phyloP scores from a whole-genome alignment of 2,113 vertebrate genomes.

The Platichthys stellatus region DNA sequence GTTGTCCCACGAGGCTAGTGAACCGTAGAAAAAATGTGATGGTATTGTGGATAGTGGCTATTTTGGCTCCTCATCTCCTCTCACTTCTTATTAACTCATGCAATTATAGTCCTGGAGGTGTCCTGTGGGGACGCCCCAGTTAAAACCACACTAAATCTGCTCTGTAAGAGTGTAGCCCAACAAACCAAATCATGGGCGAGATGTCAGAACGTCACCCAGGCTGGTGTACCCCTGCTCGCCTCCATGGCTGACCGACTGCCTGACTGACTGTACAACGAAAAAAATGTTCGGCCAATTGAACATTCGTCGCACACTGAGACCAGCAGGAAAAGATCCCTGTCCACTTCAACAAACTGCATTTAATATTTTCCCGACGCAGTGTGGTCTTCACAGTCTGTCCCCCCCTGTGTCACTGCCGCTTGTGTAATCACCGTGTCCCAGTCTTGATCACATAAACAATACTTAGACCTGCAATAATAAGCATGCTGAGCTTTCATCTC shows the following conservation, averaged over 20 bases:
- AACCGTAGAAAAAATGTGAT: not conserved
- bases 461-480: not conserved
- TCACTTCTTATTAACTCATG: slow-evolving; percentile 50
- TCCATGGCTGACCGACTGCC: slow-evolving; percentile 13
- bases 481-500: not conserved
- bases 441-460: slow-evolving; percentile 8
- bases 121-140: slow-evolving; percentile 69
- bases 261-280: slow-evolving; percentile 11
- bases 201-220: slow-evolving; percentile 21
- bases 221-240: slow-evolving; percentile 22
- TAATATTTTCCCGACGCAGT: not conserved
- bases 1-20: slow-evolving; percentile 13
- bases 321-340: slow-evolving; percentile 28
- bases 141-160: slow-evolving; percentile 44
- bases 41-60: slow-evolving; percentile 28
- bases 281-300: not conserved
- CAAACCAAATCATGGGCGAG: slow-evolving; percentile 27
- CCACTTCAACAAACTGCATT: slow-evolving; percentile 57
- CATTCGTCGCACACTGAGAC: not conserved
- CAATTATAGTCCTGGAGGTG: slow-evolving; percentile 58
- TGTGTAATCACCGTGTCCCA: not conserved
- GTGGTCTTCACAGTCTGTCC: not conserved
- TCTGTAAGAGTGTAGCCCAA: slow-evolving; percentile 11
- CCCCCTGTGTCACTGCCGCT: not conserved
- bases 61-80: slow-evolving; percentile 42